Conservation (phyloP, 1,140 invertebrate genomes). For the Rhysida immarginata region DNA sequence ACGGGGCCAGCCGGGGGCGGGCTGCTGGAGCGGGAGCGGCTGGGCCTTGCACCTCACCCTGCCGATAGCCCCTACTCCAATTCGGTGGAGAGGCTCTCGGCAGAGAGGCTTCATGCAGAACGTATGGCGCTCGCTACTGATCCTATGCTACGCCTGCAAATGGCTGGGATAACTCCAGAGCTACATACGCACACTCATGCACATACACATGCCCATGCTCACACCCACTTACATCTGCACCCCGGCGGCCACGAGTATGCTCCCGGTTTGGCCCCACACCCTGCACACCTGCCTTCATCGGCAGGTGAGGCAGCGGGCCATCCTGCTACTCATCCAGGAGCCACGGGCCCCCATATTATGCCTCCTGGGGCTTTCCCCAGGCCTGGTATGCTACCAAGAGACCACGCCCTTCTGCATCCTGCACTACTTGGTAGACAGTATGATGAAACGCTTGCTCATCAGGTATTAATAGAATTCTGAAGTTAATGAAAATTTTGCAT, state of each 20-base stretch:
- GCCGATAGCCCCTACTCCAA: constrained; percentile 6
- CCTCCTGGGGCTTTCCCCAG: constrained; percentile 19
- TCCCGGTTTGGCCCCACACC: constrained; percentile 19
- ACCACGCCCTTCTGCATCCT: constrained; percentile 29
- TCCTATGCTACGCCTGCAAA: constrained; percentile 62
- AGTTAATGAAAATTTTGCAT: too few species aligned
- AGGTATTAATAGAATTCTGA: too few species aligned
- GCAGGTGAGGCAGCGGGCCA: constrained; percentile 41
- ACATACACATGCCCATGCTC: constrained; percentile 52
- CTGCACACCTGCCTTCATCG: constrained; percentile 15
- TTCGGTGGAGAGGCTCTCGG: constrained; percentile 26
- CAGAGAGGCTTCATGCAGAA: constrained; percentile 41
- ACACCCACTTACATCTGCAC: constrained; percentile 77
- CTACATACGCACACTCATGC: constrained; percentile 71
- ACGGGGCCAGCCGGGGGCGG: constrained; percentile 21
- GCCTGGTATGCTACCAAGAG: constrained; percentile 13
- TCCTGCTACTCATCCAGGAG: constrained; percentile 36
- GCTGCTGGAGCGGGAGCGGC: constrained; percentile 68
- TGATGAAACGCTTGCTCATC: constrained; percentile 65
- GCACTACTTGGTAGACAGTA: constrained; percentile 51
- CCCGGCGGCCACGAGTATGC: constrained; percentile 63
- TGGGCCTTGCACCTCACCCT: constrained; percentile 31
- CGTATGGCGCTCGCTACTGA: constrained; percentile 51
- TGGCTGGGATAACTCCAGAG: constrained; percentile 61
- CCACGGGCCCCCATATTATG: constrained; percentile 24